Evolutionary conservation across 2,888 invertebrate species (phyloP).

Genomic region (Limnephilus rhombicus): DNA sequence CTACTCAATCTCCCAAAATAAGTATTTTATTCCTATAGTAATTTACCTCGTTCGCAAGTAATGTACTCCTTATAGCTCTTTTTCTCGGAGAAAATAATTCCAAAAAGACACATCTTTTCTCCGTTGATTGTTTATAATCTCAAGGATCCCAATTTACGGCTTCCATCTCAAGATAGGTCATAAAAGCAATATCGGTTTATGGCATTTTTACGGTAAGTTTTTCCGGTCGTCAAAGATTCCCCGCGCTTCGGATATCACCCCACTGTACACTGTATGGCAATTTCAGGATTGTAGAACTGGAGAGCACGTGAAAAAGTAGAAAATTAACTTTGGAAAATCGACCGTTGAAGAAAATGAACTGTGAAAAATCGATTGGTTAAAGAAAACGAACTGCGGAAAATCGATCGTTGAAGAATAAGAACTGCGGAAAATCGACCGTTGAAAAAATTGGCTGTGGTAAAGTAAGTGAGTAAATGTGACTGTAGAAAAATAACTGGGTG

Average conservation of each 20-base stretch:
- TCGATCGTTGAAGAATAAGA: too few species aligned
- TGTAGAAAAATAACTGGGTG: too few species aligned
- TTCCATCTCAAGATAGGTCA: slow-evolving; percentile 16
- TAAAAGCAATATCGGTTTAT: slow-evolving; percentile 40
- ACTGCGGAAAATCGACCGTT: too few species aligned
- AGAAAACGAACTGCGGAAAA: too few species aligned
- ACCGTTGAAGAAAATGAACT: too few species aligned
- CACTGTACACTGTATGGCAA: slow-evolving; percentile 2
- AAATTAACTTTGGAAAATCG: too few species aligned
- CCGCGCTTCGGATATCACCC: background rate
- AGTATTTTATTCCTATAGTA: background rate
- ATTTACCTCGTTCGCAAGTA: background rate
- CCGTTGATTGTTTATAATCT: slow-evolving; percentile 40
- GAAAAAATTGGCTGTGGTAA: too few species aligned
- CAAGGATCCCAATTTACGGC: slow-evolving; percentile 17
- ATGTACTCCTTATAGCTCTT: background rate
- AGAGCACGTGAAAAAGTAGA: background rate
- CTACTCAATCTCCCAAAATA: background rate
- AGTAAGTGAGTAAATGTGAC: too few species aligned
- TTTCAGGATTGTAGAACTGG: background rate
- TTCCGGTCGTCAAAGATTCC: slow-evolving; percentile 10
- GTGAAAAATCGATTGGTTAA: too few species aligned
- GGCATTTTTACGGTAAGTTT: slow-evolving; percentile 26
- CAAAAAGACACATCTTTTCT: background rate
- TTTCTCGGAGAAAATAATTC: background rate